Base-by-base conservation (phyloP, 2,113 vertebrate species). In the Alouatta palliata region DNA sequence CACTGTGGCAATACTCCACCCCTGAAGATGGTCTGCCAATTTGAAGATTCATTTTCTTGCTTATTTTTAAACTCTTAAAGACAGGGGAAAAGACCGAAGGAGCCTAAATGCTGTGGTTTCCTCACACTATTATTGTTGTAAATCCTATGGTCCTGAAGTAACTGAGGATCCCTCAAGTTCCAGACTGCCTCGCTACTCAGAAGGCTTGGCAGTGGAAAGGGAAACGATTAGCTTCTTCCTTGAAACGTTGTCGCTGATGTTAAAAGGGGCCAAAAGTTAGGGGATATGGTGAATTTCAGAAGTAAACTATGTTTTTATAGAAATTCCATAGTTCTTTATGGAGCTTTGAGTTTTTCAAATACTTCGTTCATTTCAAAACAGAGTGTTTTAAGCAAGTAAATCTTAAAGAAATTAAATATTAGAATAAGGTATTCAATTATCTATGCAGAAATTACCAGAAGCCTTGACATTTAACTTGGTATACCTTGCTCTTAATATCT, bases 61-160 rank as follows among this genome's bases (percentile, higher is more conserved):
- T 96, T 97, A 98, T 97, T 98, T 98, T 98, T 96, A 97, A 94
- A 93, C 88, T 94, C 87, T 82, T 94, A 91, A 97, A 92, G 43
- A 94, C 92, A 93, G 90, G 70, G 94, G 10, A 58, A 87, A 93
- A 83, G 87, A 95, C 37, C 17, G 47, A 83, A 92, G 71, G 85
- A 96, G 58, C 75, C 91, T 95, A 40, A 87, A 76, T 80, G 88
- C 68, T 45, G 94, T 86, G 86, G 95, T 97, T 98, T 96, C 94
- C 96, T 92, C 37, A 93, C 77, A 58, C 52, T 95, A 92, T 97
- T 93, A 97, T 91, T 77, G 11, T 92, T 89, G 75, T 71, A 89
- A 95, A 84, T 93, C 92, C 85, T 89, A 14, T n/a, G 73, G 88
- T 96, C 96, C 95, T 86, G 92, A 98, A 97, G 96, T 96, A 97